phyloP scores from a whole-genome alignment of 2,888 invertebrate species.

The Sarcophaga rosellei region DNA sequence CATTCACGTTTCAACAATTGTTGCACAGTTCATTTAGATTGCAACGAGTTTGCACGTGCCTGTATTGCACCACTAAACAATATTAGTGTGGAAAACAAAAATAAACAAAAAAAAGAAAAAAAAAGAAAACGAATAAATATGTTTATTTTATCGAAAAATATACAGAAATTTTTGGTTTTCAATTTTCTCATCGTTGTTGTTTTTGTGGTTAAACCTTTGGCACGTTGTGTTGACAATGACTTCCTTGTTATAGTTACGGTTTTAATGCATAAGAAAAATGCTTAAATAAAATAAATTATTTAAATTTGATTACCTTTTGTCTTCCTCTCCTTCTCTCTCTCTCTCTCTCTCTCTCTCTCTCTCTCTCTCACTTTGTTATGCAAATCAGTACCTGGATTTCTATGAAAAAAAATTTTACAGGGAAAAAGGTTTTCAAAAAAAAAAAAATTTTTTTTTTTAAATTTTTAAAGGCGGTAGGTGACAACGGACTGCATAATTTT shows the following conservation, averaged over 20 bases:
- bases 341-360: too few relatives aligned
- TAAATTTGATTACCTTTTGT: neutral
- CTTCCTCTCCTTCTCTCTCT: too few relatives aligned
- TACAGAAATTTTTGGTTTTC: neutral
- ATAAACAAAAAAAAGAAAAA: slow-evolving; percentile 3
- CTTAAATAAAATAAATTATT: slow-evolving; percentile 5
- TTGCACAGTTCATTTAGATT: slow-evolving; percentile 33
- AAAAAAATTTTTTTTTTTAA: slow-evolving; percentile 42
- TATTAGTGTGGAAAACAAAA: neutral
- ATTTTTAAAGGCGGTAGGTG: slow-evolving; percentile 25
- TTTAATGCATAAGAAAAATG: neutral
- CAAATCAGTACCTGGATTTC: too few relatives aligned
- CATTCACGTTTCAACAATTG: slow-evolving; percentile 39
- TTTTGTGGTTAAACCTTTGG: slow-evolving; percentile 64
- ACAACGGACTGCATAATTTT: neutral
- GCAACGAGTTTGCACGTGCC: slow-evolving; percentile 48
- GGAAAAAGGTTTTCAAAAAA: neutral
- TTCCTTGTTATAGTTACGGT: slow-evolving; percentile 60
- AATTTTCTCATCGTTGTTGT: slow-evolving; percentile 16
- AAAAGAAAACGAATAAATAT: slow-evolving; percentile 39
- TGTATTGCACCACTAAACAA: slow-evolving; percentile 25
- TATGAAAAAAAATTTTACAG: neutral
- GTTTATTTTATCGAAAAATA: slow-evolving; percentile 47
- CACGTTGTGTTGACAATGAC: slow-evolving; percentile 63
- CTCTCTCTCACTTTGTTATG: too few relatives aligned